Conservation (phyloP, 2,888 invertebrate species). For the Eumerus sabulonum region DNA sequence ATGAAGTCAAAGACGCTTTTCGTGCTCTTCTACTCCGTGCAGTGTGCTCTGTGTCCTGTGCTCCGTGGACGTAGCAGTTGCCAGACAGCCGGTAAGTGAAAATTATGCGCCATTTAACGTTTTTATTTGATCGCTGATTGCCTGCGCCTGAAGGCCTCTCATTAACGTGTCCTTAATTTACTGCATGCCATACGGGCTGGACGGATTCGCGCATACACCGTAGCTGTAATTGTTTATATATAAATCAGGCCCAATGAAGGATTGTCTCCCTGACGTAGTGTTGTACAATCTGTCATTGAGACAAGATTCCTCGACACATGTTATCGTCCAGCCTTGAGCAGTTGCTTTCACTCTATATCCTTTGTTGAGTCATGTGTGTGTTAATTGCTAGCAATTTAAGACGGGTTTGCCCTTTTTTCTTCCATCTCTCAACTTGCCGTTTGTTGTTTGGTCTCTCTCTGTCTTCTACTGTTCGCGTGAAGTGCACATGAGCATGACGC, state of each 20-base stretch:
- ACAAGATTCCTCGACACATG: constrained; percentile 28
- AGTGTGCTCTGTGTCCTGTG: constrained; percentile 8
- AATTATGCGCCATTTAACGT: constrained; percentile 70
- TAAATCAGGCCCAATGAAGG: constrained; percentile 55
- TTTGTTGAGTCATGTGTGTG: constrained; percentile 65
- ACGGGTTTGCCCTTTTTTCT: constrained; percentile 10
- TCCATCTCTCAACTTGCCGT: constrained; percentile 3
- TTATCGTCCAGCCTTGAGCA: constrained; percentile 44
- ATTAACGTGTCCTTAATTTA: constrained; percentile 64
- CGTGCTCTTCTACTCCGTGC: constrained; percentile 21
- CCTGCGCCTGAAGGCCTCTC: constrained; percentile 64
- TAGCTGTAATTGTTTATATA: constrained; percentile 44
- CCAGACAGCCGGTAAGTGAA: constrained; percentile 69
- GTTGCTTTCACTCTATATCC: constrained; percentile 9
- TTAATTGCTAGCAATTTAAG: constrained; percentile 70
- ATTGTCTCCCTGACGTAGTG: constrained; percentile 47
- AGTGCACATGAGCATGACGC: constrained; percentile 30
- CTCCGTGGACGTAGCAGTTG: constrained; percentile 21
- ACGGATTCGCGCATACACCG: constrained; percentile 22
- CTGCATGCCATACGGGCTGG: constrained; percentile 32
- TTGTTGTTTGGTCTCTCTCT: constrained; percentile 26
- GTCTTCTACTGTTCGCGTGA: neutral
- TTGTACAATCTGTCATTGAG: constrained; percentile 45
- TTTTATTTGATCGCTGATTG: constrained; percentile 71
- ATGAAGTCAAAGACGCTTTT: constrained; percentile 45